phyloP scores from a whole-genome alignment of 2,888 invertebrate genomes.

The Cheilosia vulpina region DNA sequence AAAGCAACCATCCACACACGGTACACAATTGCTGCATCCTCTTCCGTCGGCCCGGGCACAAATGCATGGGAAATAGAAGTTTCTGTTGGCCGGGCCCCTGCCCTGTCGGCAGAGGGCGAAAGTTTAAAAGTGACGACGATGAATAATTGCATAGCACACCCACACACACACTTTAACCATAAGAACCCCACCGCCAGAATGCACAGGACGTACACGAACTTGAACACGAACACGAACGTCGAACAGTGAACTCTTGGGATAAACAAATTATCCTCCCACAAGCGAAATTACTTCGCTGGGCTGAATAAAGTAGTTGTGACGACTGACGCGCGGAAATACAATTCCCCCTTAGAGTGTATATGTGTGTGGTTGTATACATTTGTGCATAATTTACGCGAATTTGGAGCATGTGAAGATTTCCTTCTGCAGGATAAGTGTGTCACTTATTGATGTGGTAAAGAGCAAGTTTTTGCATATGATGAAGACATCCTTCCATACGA shows the following conservation, averaged over 20 bases:
- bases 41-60: neutral
- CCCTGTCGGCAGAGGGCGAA: slow-evolving; percentile 8
- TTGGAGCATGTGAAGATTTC: slow-evolving; percentile 51
- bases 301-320: slow-evolving; percentile 28
- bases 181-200: neutral
- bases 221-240: neutral
- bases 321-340: slow-evolving; percentile 17
- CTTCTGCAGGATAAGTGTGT: slow-evolving; percentile 33
- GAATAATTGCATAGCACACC: slow-evolving; percentile 53
- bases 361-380: slow-evolving; percentile 15
- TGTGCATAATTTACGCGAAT: slow-evolving; percentile 53
- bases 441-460: slow-evolving; percentile 60
- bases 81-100: slow-evolving; percentile 1
- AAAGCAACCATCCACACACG: slow-evolving; percentile 33
- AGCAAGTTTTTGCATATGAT: slow-evolving; percentile 1
- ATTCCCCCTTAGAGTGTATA: neutral
- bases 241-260: slow-evolving; percentile 35
- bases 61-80: slow-evolving; percentile 23
- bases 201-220: slow-evolving; percentile 1
- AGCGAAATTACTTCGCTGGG: slow-evolving; percentile 50
- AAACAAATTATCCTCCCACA: slow-evolving; percentile 62
- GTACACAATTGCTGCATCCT: slow-evolving; percentile 34
- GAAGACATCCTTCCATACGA: too few species aligned
- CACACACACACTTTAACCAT: neutral
- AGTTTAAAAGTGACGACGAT: slow-evolving; percentile 68